Base-by-base conservation (phyloP, 2,113 vertebrate genomes). In the Arothron firmamentum region DNA sequence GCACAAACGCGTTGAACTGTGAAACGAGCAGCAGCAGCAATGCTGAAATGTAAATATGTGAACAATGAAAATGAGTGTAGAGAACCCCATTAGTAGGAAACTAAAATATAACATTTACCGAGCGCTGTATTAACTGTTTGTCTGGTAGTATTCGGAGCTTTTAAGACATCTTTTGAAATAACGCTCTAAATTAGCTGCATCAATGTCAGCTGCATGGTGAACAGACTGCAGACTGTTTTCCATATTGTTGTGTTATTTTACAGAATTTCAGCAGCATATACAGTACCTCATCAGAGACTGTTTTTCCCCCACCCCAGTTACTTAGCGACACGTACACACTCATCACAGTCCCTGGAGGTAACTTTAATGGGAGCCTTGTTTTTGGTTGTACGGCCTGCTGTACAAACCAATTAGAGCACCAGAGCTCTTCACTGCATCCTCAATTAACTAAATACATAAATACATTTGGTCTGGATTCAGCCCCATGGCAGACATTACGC, bases 371-470 rank as follows among this genome's bases (percentile, higher is more conserved):
- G 74, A 72, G 63, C 74, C 72, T 75, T 83, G 80, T 80, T 76
- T 77, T 68, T 70, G 51, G 71, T 60, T 60, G 56, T 62, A 56
- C 52, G 56, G 47, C 60, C 51, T 67, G 65, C 67, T 77, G 73
- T 60, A 67, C 72, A 50, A 68, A 77, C 85, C 77, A 86, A 85
- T 89, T 85, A 89, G 78, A 23, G 47, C 52, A 62, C 72, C 80
- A 85, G 79, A 86, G 70, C 81, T 85, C 80, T 75, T 87, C 79
- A 80, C 77, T 74, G 70, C 76, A 80, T 87, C 83, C 79, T 87
- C 62, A 85, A 86, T 85, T 56, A 85, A 82, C 82, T 84, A 89
- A 89, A 85, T 43, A 71, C 84, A 83, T 88, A 90, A 90, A 87
- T 84, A 77, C 84, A 85, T 88, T 82, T 83, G 82, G 77, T 69